phyloP scores from a whole-genome alignment of 2,797 vertebrate species.

The Lagocephalus sceleratus region DNA sequence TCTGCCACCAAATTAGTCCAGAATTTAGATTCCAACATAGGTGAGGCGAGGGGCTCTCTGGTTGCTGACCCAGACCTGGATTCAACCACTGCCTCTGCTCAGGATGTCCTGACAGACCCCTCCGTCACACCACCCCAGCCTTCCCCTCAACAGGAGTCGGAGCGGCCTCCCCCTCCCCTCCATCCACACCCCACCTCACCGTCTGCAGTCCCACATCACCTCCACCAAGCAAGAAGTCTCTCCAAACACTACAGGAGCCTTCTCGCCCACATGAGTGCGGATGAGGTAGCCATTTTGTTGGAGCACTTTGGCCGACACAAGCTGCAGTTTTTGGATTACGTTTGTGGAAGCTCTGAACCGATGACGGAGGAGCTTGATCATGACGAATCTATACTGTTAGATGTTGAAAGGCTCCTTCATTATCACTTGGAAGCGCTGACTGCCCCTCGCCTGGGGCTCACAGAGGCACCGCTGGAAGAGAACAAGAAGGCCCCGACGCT shows the following conservation, averaged over 20 bases:
- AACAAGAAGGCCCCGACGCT: conserved; percentile 34
- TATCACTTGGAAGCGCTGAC: conserved; percentile 49
- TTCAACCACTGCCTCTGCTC: conserved; percentile 3
- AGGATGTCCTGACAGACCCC: conserved; percentile 4
- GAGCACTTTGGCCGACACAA: conserved; percentile 66
- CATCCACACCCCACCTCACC: conserved; percentile 4
- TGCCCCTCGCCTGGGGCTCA: conserved; percentile 24
- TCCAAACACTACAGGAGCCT: conserved; percentile 57
- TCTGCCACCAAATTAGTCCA: not conserved
- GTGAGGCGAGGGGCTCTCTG: conserved; percentile 10
- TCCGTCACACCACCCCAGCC: not conserved
- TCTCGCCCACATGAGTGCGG: conserved; percentile 41
- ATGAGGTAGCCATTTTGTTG: conserved; percentile 40
- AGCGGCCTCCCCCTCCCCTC: not conserved
- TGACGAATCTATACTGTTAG: conserved; percentile 59
- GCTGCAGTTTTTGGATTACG: conserved; percentile 70
- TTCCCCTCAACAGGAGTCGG: conserved; percentile 8
- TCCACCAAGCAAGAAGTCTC: conserved; percentile 20
- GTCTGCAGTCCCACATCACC: conserved; percentile 8
- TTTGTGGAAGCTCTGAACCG: conserved; percentile 39
- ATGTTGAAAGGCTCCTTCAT: conserved; percentile 65
- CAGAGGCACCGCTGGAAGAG: conserved; percentile 41
- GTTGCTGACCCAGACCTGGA: conserved; percentile 22
- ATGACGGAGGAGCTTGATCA: conserved; percentile 28
- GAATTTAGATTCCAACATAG: conserved; percentile 1